Evolutionary conservation across 2,113 vertebrate genomes (phyloP), one percentile per base, ranked within the genome.

Genomic region (Morone chrysops): DNA sequence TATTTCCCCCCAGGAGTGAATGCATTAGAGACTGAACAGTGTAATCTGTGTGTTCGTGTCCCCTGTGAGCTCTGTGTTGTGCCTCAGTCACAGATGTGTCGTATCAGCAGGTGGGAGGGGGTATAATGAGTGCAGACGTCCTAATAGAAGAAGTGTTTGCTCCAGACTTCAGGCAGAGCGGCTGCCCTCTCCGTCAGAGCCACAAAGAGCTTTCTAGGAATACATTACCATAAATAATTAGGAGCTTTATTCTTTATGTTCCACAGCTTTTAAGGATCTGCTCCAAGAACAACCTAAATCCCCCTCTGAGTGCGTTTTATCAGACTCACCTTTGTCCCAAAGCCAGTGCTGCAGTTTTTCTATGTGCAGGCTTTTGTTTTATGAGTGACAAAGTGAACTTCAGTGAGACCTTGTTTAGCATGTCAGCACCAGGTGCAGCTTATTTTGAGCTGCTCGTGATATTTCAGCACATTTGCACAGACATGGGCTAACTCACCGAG

Each of bases 371-470:
- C 91, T 92, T 50, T 93, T 92, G 91, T 94, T 92, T 93, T 90
- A 88, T 88, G 86, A 92, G 85, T 70, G 82, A 92, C 90, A 83
- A 91, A 90, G 89, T 92, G 82, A 83, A 82, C 88, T 87, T 88
- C 76, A 78, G 88, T 75, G 22, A 86, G 85, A 72, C 91, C 90
- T 90, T 84, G 87, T 92, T 87, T 25, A 87, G 81, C 90, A 59
- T 83, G 80, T 90, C 88, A 62, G 91, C 93, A 93, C 94, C 95
- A 95, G 95, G 94, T 95, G 95, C 94, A 91, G 94, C 87, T 94
- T 94, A 94, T 95, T 95, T 94, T 90, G 88, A 93, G 92, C 81
- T 82, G 86, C 77, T 91, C 70, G 0, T 89, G 93, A 94, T 95
- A 94, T 94, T 95, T 94, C 89, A 94, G 93, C 92, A 86, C 88